phyloP scores from a whole-genome alignment of 1,140 invertebrate species.

The Drosophila nigromelanica region DNA sequence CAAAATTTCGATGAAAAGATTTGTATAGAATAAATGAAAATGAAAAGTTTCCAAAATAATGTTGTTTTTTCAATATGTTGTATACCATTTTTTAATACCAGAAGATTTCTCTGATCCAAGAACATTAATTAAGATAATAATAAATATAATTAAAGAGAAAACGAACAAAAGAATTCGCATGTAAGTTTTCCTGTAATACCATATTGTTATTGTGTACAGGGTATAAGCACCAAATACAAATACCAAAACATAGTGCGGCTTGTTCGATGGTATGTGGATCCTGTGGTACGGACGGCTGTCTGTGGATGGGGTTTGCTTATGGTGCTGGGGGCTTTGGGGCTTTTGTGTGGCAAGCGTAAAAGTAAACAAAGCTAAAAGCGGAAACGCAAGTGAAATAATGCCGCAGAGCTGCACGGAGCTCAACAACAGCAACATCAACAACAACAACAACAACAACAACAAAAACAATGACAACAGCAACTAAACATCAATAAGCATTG shows the following conservation, averaged over 20 bases:
- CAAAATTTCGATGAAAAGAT: too few relatives aligned
- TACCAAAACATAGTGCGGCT: slow-evolving; percentile 70
- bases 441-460: slow-evolving; percentile 59
- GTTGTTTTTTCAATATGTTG: too few relatives aligned
- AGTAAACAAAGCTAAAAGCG: slow-evolving; percentile 78
- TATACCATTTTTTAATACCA: too few relatives aligned
- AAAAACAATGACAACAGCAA: slow-evolving; percentile 53
- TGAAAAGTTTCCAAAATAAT: too few relatives aligned
- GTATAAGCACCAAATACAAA: slow-evolving; percentile 64
- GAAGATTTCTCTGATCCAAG: too few relatives aligned
- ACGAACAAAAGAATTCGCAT: not conserved
- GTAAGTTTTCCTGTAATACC: not conserved
- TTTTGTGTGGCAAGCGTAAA: slow-evolving; percentile 73
- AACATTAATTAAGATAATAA: too few relatives aligned
- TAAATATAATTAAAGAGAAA: not conserved
- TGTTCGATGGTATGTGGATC: slow-evolving; percentile 46
- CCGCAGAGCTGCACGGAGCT: slow-evolving; percentile 42
- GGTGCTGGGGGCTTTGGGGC: slow-evolving; percentile 68
- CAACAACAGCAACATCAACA: slow-evolving; percentile 40
- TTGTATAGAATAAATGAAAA: too few relatives aligned
- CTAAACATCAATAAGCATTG: slow-evolving; percentile 80
- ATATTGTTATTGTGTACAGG: not conserved
- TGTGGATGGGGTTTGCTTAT: slow-evolving; percentile 39
- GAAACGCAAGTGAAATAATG: slow-evolving; percentile 73
- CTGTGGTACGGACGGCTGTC: slow-evolving; percentile 13